A percentile compares a stretch with the other conserved stretches of the same genome.
Evolutionary conservation across 1,140 invertebrate species (phyloP).

Genomic region (Zaprionus kolodkinae): DNA sequence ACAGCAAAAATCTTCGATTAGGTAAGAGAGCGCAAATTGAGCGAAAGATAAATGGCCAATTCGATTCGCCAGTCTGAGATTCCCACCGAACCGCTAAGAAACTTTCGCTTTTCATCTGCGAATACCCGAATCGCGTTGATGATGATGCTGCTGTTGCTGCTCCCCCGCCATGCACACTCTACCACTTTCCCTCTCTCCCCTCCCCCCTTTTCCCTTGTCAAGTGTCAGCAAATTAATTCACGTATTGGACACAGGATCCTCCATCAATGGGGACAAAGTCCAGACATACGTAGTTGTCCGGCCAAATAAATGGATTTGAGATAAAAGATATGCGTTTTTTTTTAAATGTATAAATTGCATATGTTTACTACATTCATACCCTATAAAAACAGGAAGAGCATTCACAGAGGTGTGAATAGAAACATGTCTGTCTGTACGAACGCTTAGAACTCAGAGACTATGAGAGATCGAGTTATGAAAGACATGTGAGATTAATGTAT

Average conservation of each 20-base stretch:
- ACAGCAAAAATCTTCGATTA: conserved; percentile 52
- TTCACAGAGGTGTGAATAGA: too few species aligned
- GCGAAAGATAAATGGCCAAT: conserved; percentile 72
- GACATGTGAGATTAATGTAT: too few species aligned
- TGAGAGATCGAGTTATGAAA: too few species aligned
- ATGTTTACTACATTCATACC: too few species aligned
- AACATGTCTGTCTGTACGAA: too few species aligned
- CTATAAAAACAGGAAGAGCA: neutral
- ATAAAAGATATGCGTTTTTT: too few species aligned
- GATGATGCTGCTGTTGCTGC: conserved; percentile 7
- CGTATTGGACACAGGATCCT: conserved; percentile 42
- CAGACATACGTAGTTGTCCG: neutral
- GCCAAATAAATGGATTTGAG: too few species aligned
- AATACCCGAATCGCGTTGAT: conserved; percentile 15
- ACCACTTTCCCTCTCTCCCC: neutral
- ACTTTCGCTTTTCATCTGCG: conserved; percentile 68
- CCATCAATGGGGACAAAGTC: conserved; percentile 27
- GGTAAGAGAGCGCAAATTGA: conserved; percentile 75
- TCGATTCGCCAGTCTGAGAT: conserved; percentile 62
- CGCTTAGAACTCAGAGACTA: too few species aligned
- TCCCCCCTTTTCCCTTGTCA: neutral
- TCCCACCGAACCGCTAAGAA: conserved; percentile 64
- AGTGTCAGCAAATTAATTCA: conserved; percentile 62
- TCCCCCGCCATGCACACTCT: neutral
- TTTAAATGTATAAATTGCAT: too few species aligned